These are phyloP conservation scores for Yponomeuta sedellus DNA, from an alignment of 2,888 invertebrate species.

Conservation along the genomic window DNA sequence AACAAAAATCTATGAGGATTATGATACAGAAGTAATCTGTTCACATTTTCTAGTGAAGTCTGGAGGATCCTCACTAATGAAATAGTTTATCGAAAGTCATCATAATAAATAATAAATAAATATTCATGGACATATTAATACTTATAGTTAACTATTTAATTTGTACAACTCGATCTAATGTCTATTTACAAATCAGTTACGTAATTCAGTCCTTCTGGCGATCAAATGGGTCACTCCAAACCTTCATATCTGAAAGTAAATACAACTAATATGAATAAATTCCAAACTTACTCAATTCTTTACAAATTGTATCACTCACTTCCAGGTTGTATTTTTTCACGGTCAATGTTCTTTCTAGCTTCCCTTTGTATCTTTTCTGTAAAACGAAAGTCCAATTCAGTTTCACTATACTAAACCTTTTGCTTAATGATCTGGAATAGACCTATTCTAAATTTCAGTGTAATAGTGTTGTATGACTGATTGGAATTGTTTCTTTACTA, in stretches of 20 bases:
- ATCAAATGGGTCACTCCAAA: conserved; percentile 78
- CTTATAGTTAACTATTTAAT: conserved; percentile 20
- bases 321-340: conserved; percentile 79
- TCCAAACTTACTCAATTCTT: background rate
- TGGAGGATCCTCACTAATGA: background rate
- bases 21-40: background rate
- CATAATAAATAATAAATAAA: too few species aligned
- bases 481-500: background rate
- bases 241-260: conserved; percentile 74
- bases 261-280: background rate
- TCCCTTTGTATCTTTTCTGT: conserved; percentile 72
- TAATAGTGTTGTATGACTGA: conserved; percentile 9
- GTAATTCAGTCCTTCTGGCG: conserved; percentile 46
- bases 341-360: conserved; percentile 67
- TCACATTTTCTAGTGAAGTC: background rate
- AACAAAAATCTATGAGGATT: background rate
- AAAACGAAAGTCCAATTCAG: background rate
- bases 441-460: too few species aligned
- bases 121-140: too few species aligned
- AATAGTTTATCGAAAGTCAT: background rate
- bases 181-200: background rate
- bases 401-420: too few species aligned
- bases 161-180: conserved; percentile 33
- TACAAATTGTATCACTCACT: conserved; percentile 53
- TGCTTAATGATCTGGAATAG: too few species aligned